Evolutionary conservation across 2,797 vertebrate species (phyloP).

Genomic region (Rhynchotus rufescens): DNA sequence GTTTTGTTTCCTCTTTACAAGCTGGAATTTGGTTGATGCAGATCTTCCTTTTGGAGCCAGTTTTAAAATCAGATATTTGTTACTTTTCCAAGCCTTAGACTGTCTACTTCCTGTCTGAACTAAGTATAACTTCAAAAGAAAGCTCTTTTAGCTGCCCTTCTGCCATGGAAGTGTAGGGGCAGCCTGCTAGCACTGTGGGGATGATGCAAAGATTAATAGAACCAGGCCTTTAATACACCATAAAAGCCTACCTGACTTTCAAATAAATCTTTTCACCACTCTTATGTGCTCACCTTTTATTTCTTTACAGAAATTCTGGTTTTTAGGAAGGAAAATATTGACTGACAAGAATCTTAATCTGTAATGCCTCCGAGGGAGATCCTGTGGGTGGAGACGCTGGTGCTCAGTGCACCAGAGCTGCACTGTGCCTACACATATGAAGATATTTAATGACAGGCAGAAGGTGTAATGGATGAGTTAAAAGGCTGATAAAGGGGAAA

Average conservation of each 20-base stretch:
- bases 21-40: background rate
- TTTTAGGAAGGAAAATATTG: background rate
- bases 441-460: background rate
- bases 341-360: background rate
- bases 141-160: background rate
- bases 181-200: background rate
- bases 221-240: background rate
- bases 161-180: background rate
- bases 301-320: background rate
- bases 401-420: background rate
- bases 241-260: background rate
- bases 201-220: background rate
- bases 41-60: conserved; percentile 17
- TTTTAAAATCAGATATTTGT: background rate
- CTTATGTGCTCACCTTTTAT: background rate
- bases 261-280: background rate
- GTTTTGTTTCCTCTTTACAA: background rate
- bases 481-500: background rate
- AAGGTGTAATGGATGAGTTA: background rate
- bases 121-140: conserved; percentile 47
- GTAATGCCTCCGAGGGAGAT: background rate
- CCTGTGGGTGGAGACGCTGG: background rate
- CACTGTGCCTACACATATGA: background rate
- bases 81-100: background rate
- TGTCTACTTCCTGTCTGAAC: conserved; percentile 40